A percentile compares a stretch with the other conserved stretches of the same genome.
Conservation (phyloP, 2,888 invertebrate genomes). For the Eupithecia subfuscata region DNA sequence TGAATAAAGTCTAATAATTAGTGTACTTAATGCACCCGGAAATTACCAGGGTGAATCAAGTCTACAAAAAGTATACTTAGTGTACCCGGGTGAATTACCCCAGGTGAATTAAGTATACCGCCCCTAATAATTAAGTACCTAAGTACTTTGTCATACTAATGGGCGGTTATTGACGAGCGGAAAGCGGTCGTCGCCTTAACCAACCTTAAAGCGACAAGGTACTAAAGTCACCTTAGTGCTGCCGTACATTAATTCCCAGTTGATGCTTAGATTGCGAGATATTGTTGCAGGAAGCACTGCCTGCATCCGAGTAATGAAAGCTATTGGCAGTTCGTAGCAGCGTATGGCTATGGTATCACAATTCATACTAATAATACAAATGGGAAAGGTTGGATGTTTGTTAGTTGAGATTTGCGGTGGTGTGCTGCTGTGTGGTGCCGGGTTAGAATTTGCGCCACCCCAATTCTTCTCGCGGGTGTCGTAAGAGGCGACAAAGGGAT, state of each 20-base stretch:
- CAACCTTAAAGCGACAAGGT: not conserved
- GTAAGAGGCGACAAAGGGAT: too few species aligned
- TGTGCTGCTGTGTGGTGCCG: too few species aligned
- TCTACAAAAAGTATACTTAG: too few species aligned
- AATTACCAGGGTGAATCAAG: too few species aligned
- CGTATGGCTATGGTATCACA: conserved; percentile 27
- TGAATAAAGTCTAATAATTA: too few species aligned
- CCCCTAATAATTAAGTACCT: too few species aligned
- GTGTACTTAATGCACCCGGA: too few species aligned
- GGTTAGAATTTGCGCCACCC: too few species aligned
- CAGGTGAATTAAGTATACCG: too few species aligned
- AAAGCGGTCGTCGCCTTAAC: not conserved
- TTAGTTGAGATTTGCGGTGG: too few species aligned
- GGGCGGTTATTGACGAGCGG: not conserved
- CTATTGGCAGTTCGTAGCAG: conserved; percentile 28
- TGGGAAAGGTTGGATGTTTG: not conserved
- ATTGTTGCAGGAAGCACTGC: conserved; percentile 13
- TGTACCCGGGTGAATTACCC: too few species aligned
- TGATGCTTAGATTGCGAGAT: conserved; percentile 3
- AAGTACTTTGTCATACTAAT: not conserved
- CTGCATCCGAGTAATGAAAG: conserved; percentile 32
- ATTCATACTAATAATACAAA: not conserved
- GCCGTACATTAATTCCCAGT: not conserved
- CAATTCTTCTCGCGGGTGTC: too few species aligned
- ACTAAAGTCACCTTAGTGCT: not conserved